Conservation (phyloP, 2,888 invertebrate genomes). For the Blera fallax region DNA sequence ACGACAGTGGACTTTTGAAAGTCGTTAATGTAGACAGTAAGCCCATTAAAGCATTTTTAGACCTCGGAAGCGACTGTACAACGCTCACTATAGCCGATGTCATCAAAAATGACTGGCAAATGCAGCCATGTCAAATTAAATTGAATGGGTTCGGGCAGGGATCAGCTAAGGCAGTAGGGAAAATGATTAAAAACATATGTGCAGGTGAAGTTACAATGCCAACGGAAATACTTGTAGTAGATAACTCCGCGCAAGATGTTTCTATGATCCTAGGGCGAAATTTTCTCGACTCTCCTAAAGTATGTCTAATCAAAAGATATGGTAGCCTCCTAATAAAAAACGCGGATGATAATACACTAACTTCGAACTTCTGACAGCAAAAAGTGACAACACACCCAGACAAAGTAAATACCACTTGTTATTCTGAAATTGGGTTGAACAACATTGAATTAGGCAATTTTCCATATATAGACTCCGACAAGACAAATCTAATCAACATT, state of each 20-base stretch:
- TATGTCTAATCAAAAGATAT: slow-evolving; percentile 8
- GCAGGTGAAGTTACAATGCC: slow-evolving; percentile 7
- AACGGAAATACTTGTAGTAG: slow-evolving; percentile 31
- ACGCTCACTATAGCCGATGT: slow-evolving; percentile 27
- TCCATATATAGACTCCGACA: background rate
- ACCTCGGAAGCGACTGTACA: slow-evolving; percentile 35
- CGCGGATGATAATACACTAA: background rate
- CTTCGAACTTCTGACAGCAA: background rate
- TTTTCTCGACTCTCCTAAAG: slow-evolving; percentile 30
- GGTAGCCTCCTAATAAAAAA: slow-evolving; percentile 13
- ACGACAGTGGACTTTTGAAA: slow-evolving; percentile 23
- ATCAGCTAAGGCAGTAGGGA: slow-evolving; percentile 5
- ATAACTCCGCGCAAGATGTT: slow-evolving; percentile 24
- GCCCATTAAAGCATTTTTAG: slow-evolving; percentile 13
- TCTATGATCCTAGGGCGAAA: slow-evolving; percentile 9
- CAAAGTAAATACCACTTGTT: background rate
- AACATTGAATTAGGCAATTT: background rate
- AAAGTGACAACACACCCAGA: background rate
- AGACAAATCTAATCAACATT: background rate
- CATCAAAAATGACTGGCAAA: slow-evolving; percentile 32
- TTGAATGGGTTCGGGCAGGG: background rate
- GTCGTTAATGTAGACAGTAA: background rate
- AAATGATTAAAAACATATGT: slow-evolving; percentile 26
- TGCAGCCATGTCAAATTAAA: slow-evolving; percentile 11
- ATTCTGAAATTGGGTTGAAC: background rate